A percentile compares a stretch with the other conserved stretches of the same genome.
These are phyloP conservation scores for Panulirus ornatus DNA, from an alignment of 1,140 invertebrate species.

Conservation along the genomic window DNA sequence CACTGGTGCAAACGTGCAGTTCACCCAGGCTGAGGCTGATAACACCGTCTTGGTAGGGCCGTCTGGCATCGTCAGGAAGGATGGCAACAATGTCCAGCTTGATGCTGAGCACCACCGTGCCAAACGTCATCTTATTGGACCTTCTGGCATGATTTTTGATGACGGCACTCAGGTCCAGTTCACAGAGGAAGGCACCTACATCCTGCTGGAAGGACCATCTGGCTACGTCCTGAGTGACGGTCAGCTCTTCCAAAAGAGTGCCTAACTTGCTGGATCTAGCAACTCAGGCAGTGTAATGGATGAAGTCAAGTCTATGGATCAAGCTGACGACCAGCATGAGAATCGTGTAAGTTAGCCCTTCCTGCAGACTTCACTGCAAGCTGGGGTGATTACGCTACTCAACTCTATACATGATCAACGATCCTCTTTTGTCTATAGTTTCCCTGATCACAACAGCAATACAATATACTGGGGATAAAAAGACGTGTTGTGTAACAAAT, in stretches of 20 bases:
- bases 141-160: slow-evolving; percentile 23
- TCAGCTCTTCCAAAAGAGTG: not conserved
- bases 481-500: too few relatives aligned
- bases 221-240: not conserved
- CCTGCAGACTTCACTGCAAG: not conserved
- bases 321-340: not conserved
- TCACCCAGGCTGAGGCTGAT: slow-evolving; percentile 29
- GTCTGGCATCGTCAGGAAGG: slow-evolving; percentile 23
- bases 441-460: too few relatives aligned
- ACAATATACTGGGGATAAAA: too few relatives aligned
- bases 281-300: too few relatives aligned
- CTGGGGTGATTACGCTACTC: not conserved
- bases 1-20: slow-evolving; percentile 21
- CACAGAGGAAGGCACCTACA: not conserved
- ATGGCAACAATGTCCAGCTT: slow-evolving; percentile 17
- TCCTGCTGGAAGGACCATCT: not conserved
- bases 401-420: too few relatives aligned
- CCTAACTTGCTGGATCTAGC: not conserved
- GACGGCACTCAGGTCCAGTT: slow-evolving; percentile 21
- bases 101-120: too few relatives aligned
- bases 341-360: not conserved
- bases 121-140: slow-evolving; percentile 24
- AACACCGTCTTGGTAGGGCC: slow-evolving; percentile 29
- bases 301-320: not conserved
- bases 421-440: too few relatives aligned